phyloP scores from a whole-genome alignment of 2,113 vertebrate genomes.

The Struthidea cinerea region DNA sequence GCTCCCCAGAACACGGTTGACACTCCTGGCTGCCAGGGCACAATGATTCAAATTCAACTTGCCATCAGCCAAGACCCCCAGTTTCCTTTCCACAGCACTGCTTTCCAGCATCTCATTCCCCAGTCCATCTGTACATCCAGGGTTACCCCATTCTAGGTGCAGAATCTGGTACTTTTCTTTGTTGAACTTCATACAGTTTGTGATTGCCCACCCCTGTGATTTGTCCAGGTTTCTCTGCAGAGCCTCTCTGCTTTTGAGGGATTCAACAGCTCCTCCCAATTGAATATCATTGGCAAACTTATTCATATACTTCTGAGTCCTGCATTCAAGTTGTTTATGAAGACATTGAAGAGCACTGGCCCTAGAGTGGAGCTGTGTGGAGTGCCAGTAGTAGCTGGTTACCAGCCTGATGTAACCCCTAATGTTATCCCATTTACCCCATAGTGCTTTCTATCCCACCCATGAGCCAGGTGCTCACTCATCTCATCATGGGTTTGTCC shows the following conservation, averaged over 20 bases:
- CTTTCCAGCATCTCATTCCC: not conserved
- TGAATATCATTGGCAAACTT: not conserved
- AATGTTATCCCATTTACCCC: not conserved
- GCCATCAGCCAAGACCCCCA: not conserved
- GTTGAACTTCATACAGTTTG: not conserved
- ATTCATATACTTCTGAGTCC: not conserved
- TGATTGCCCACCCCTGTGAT: not conserved
- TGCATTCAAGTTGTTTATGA: not conserved
- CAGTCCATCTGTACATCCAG: not conserved
- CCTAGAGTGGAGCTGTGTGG: not conserved
- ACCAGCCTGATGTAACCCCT: not conserved
- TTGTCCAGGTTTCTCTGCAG: not conserved
- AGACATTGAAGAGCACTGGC: not conserved
- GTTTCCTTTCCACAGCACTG: not conserved
- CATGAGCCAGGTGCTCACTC: not conserved
- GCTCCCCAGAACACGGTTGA: accelerated
- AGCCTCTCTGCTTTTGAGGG: not conserved
- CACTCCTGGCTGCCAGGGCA: not conserved
- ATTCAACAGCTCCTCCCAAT: not conserved
- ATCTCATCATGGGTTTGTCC: accelerated
- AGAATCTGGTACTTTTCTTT: not conserved
- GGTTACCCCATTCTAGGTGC: not conserved
- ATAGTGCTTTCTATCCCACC: accelerated
- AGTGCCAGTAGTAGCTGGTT: not conserved
- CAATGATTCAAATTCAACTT: not conserved